These are phyloP conservation scores for Sesia bembeciformis DNA, from an alignment of 2,888 invertebrate species.

Conservation along the genomic window DNA sequence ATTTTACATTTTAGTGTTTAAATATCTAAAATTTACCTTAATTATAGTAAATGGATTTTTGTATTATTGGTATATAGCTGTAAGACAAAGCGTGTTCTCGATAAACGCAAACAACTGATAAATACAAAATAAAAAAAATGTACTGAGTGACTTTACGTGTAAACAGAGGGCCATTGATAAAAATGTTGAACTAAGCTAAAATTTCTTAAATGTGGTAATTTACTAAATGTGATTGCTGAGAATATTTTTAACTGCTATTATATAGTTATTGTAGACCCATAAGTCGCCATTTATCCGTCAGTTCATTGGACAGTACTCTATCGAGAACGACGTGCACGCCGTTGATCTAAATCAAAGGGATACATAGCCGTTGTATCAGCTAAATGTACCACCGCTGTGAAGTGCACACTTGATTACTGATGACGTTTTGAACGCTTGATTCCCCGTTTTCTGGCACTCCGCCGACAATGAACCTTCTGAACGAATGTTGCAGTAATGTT, in stretches of 20 bases:
- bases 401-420: neutral
- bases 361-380: too few species aligned
- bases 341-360: too few species aligned
- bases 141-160: constrained; percentile 75
- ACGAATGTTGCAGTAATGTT: constrained; percentile 18
- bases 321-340: neutral
- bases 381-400: too few species aligned
- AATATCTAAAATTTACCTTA: constrained; percentile 75
- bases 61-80: constrained; percentile 73
- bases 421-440: neutral
- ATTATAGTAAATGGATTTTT: constrained; percentile 74
- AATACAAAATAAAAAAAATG: constrained; percentile 68
- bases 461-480: neutral
- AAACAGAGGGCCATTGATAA: constrained; percentile 74
- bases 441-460: neutral
- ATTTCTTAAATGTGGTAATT: constrained; percentile 67
- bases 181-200: constrained; percentile 72
- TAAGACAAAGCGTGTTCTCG: constrained; percentile 71
- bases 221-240: constrained; percentile 71
- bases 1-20: constrained; percentile 74
- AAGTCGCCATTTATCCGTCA: constrained; percentile 42
- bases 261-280: constrained; percentile 61
- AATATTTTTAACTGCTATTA: constrained; percentile 69
- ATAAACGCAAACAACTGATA: constrained; percentile 69
- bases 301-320: constrained; percentile 10